Percentiles rank a stretch among this genome's conserved stretches.
Evolutionary conservation across 2,797 vertebrate genomes (phyloP).

Genomic region (Lycodopsis pacificus): DNA sequence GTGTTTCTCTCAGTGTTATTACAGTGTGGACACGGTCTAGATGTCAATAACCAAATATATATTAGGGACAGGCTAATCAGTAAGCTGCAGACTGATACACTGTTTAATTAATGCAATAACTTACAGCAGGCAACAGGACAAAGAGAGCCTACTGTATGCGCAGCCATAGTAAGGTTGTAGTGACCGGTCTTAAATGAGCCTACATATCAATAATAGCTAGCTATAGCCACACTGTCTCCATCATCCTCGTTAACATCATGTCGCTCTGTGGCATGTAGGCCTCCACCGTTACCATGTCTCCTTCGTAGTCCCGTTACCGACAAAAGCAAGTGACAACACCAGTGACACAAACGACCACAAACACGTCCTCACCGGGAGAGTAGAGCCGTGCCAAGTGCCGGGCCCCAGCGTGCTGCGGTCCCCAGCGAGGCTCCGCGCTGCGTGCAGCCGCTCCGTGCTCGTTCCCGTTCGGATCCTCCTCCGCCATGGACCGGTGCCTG

Average conservation of each 20-base stretch:
- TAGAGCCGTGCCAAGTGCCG: slow-evolving; percentile 84
- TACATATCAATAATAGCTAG: background rate
- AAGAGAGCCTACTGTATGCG: too few relatives aligned
- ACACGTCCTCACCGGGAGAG: slow-evolving; percentile 81
- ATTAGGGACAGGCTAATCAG: background rate
- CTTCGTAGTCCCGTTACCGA: background rate
- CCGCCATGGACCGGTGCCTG: slow-evolving; percentile 86
- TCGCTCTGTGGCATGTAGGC: slow-evolving; percentile 37
- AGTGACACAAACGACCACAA: background rate
- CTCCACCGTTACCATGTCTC: slow-evolving; percentile 23
- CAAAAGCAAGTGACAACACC: background rate
- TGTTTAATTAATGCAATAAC: background rate
- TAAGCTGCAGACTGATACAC: background rate
- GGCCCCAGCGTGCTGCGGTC: slow-evolving; percentile 86
- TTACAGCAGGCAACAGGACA: background rate
- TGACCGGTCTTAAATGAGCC: background rate
- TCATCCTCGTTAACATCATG: background rate
- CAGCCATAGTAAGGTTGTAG: background rate
- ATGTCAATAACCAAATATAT: background rate
- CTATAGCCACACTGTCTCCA: background rate
- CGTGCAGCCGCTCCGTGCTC: slow-evolving; percentile 86
- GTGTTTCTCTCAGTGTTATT: background rate
- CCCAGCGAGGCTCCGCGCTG: slow-evolving; percentile 85
- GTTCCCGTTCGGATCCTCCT: slow-evolving; percentile 88
- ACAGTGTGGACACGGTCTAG: background rate